Base-by-base conservation (phyloP, 2,113 vertebrate species). In the Cettia cetti region DNA sequence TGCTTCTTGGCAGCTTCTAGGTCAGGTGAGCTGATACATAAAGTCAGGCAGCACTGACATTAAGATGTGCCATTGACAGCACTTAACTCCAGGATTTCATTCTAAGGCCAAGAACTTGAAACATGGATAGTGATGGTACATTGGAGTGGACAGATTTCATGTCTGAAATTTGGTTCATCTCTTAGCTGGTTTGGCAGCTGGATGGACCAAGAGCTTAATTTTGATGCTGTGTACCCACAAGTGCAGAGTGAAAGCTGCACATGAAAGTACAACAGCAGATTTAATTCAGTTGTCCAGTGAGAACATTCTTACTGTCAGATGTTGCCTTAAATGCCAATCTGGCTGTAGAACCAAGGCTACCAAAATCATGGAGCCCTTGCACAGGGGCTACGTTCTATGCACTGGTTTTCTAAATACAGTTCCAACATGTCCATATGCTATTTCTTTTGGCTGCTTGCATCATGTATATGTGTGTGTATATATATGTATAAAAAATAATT, bases 141-240 rank as follows among this genome's bases (percentile, higher is more conserved):
- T 54, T 39, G 28, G 35, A 74, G 47, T 33, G 16, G 16, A 15
- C 21, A 15, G 22, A 35, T 82, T 90, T 82, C 4, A 2, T 19
- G 2, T 19, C 21, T 14, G 30, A 87, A 82, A 52, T n/a, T 19
- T 12, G 11, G 13, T 86, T 91, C 16, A 23, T 64, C 24, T 45
- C 1, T 74, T 86, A 64, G 18, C 35, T 86, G 80, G 3, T 44
- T 57, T 83, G 72, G 39, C 33, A 63, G 45, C 23, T 82, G 68
- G 18, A 5, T 82, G 22, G 28, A 72, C 49, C 49, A 60, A 64
- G 65, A 74, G 35, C 22, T 5, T 91, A 8, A 60, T 72, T 87
- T 72, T 35, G 33, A 17, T 87, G 13, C 52, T 86, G 10, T 0
- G 0, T 35, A 37, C n/a, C 7, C 14, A 5, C 12, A 39, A 54